A percentile compares a stretch with the other conserved stretches of the same genome.
phyloP scores from a whole-genome alignment of 2,797 vertebrate species.

The Tauraco hartlaubi region DNA sequence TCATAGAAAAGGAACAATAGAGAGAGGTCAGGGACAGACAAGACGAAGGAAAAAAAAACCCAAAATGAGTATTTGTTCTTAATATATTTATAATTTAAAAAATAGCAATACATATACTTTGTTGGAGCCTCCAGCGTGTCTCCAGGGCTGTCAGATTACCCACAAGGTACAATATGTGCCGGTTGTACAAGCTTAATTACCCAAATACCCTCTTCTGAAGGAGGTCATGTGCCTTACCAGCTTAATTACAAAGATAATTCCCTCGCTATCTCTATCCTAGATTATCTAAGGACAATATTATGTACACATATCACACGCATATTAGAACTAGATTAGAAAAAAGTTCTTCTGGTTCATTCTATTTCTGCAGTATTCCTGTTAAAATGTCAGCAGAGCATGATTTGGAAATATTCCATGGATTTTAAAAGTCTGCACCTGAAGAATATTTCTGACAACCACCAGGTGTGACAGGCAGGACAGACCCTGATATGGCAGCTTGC shows the following conservation, averaged over 20 bases:
- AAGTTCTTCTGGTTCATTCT: background rate
- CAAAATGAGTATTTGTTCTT: background rate
- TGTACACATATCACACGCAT: too few species aligned
- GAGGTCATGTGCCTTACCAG: background rate
- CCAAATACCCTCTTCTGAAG: background rate
- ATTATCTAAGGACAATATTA: background rate
- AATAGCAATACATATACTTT: background rate
- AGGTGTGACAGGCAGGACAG: background rate
- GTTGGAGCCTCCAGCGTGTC: background rate
- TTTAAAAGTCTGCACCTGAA: background rate
- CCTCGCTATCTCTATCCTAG: background rate
- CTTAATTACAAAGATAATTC: background rate
- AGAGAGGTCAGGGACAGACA: background rate
- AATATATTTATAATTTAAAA: background rate
- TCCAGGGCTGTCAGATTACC: background rate
- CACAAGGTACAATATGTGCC: background rate
- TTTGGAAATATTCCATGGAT: background rate
- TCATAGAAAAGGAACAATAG: background rate
- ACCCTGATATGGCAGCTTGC: background rate
- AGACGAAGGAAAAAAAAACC: background rate
- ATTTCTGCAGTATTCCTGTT: background rate
- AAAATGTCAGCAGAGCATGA: background rate
- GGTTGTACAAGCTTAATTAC: background rate
- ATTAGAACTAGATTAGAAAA: background rate
- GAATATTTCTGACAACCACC: background rate